A percentile compares a stretch with the other conserved stretches of the same genome.
These are phyloP conservation scores for Chaitophorus viminalis DNA, from an alignment of 2,888 invertebrate genomes.

Conservation along the genomic window DNA sequence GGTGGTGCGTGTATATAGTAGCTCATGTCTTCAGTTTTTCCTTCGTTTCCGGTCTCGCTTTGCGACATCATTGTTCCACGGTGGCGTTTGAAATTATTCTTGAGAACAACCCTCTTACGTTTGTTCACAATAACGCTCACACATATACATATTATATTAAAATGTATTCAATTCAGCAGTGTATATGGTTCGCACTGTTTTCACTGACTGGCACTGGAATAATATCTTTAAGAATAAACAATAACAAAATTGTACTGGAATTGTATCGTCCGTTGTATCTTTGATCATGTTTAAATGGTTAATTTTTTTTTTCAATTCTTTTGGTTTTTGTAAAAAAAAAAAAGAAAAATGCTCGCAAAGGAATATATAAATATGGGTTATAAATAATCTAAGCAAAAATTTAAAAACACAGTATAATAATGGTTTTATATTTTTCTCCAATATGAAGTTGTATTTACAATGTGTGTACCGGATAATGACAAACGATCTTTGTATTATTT, in stretches of 20 bases:
- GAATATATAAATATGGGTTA: not conserved
- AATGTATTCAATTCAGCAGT: not conserved
- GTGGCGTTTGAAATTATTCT: slow-evolving; percentile 45
- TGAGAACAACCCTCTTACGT: slow-evolving; percentile 37
- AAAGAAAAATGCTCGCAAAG: not conserved
- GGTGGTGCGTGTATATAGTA: not conserved
- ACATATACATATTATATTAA: not conserved
- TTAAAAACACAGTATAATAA: slow-evolving; percentile 56
- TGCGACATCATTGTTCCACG: slow-evolving; percentile 18
- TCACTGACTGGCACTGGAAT: not conserved
- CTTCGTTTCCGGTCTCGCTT: slow-evolving; percentile 44
- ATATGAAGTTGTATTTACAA: slow-evolving; percentile 42
- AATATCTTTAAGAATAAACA: no score
- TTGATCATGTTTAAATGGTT: no score
- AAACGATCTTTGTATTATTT: slow-evolving; percentile 38
- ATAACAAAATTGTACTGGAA: no score
- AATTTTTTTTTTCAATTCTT: not conserved
- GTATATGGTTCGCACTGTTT: not conserved
- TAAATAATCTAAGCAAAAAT: not conserved
- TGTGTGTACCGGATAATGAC: slow-evolving; percentile 31
- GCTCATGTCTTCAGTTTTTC: slow-evolving; percentile 56
- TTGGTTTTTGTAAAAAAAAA: not conserved
- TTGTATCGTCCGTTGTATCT: not conserved
- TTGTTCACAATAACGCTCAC: slow-evolving; percentile 26
- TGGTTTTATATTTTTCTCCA: slow-evolving; percentile 46